Evolutionary conservation across 35 echinoderm and acorn worm species (phyloP).

Genomic region (Strongylocentrotus purpuratus): DNA sequence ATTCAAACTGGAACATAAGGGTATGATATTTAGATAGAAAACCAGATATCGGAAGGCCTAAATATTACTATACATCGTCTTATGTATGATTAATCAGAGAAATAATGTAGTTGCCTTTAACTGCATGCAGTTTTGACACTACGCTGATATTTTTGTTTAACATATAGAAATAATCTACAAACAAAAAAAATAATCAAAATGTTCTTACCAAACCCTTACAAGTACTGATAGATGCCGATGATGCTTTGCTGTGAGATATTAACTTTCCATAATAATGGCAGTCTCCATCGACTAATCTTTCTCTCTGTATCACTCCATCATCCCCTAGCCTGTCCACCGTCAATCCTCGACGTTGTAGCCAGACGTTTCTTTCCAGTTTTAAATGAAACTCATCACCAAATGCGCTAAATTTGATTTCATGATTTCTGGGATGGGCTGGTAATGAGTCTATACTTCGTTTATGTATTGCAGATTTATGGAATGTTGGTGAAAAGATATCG

Average conservation of each 20-base stretch:
- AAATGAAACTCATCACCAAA: conserved; percentile 18
- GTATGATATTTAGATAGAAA: too few species aligned
- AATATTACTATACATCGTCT: too few species aligned
- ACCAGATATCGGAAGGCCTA: too few species aligned
- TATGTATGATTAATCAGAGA: too few species aligned
- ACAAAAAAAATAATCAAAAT: neutral
- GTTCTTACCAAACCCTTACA: conserved; percentile 5
- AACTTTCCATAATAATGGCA: neutral
- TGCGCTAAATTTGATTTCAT: neutral
- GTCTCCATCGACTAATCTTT: neutral
- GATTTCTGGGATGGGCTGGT: neutral
- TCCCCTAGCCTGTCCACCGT: neutral
- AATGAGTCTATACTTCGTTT: neutral
- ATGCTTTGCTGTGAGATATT: neutral
- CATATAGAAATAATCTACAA: neutral
- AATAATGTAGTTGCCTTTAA: too few species aligned
- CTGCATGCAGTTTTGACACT: too few species aligned
- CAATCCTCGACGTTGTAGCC: conserved; percentile 30
- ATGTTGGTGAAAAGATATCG: neutral
- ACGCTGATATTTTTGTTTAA: neutral
- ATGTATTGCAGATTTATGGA: conserved; percentile 1
- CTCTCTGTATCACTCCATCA: neutral
- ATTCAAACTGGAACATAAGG: too few species aligned
- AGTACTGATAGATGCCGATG: conserved; percentile 22
- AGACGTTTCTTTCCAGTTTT: conserved; percentile 6